Conservation (phyloP, 2,888 invertebrate species). For the Amphipoea lucens region DNA sequence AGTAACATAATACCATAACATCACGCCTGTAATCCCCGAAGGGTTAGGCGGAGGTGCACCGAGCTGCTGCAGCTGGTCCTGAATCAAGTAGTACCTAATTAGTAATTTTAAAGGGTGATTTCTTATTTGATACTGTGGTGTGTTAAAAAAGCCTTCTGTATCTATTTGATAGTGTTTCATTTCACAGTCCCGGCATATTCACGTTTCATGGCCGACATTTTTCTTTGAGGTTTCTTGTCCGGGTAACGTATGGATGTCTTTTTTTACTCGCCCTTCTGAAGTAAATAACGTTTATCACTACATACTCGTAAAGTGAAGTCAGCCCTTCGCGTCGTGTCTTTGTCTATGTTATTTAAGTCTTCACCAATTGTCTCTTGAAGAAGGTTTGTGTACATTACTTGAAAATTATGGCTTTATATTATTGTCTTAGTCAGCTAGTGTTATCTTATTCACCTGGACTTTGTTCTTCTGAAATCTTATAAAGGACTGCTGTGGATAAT, state of each 20-base stretch:
- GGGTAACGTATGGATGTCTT: conserved; percentile 52
- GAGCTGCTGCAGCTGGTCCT: background rate
- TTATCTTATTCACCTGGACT: background rate
- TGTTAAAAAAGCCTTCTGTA: conserved; percentile 30
- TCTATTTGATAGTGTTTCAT: background rate
- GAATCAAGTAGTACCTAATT: background rate
- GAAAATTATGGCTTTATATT: background rate
- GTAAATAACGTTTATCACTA: conserved; percentile 51
- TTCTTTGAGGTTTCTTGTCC: conserved; percentile 63
- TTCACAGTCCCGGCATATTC: conserved; percentile 45
- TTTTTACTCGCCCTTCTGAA: conserved; percentile 43
- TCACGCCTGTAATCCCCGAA: background rate
- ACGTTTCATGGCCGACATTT: conserved; percentile 51
- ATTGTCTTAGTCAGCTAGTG: background rate
- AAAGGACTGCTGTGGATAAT: too few species aligned
- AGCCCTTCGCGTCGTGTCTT: background rate
- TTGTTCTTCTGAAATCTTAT: background rate
- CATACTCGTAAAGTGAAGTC: conserved; percentile 3
- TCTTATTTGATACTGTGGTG: too few species aligned
- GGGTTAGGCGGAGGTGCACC: background rate
- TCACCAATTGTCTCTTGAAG: background rate
- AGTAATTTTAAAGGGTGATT: background rate
- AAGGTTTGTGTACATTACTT: background rate
- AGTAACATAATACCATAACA: background rate
- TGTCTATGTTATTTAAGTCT: background rate